Conservation (phyloP, 2,797 vertebrate genomes). For the Falco berigora region DNA sequence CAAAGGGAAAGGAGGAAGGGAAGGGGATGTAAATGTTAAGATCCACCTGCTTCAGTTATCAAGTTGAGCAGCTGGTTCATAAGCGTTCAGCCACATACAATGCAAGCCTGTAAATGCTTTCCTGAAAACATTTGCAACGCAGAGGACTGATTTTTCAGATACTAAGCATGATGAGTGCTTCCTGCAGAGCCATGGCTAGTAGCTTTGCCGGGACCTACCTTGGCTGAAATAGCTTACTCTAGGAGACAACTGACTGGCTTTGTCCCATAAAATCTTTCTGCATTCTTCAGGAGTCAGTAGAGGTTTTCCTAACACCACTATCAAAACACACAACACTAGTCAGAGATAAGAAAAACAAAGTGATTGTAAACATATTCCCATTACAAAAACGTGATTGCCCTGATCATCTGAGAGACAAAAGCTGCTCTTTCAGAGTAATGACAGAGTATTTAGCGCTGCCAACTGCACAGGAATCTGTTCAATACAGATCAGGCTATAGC, state of each 20-base stretch:
- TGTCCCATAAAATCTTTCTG: not conserved
- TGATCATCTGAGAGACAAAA: slow-evolving; percentile 18
- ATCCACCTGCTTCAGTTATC: not conserved
- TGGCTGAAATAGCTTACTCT: not conserved
- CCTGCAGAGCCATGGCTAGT: not conserved
- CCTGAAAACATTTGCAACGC: not conserved
- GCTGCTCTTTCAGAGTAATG: not conserved
- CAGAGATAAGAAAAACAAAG: slow-evolving; percentile 14
- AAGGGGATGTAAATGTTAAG: not conserved
- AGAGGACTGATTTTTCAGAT: not conserved
- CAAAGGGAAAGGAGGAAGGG: not conserved
- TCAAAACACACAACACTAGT: not conserved
- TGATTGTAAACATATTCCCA: not conserved
- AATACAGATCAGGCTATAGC: not conserved
- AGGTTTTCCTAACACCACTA: not conserved
- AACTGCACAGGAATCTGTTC: not conserved
- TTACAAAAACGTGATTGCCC: not conserved
- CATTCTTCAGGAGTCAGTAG: not conserved
- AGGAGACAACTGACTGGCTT: not conserved
- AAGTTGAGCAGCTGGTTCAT: not conserved
- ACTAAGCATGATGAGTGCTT: not conserved
- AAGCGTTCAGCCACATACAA: not conserved
- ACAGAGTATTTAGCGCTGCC: not conserved
- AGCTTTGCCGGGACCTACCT: not conserved
- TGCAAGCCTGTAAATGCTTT: not conserved